Evolutionary conservation across 1,140 invertebrate genomes (phyloP), one percentile per base, ranked within the genome.

Genomic region (Drosophila eugracilis): DNA sequence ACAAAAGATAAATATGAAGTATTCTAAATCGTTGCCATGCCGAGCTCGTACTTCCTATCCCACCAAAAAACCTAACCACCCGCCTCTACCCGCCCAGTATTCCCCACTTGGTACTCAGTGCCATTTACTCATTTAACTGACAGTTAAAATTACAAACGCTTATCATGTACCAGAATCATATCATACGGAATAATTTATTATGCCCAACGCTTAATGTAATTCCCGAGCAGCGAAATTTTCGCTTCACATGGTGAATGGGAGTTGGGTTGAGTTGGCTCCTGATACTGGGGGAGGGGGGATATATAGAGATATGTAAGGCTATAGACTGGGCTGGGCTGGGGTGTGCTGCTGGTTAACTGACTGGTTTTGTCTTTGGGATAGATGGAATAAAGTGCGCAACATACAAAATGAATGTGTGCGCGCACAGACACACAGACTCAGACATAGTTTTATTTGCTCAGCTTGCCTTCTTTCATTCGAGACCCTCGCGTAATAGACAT

Each of bases 141-240:
- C 83, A 88, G 83, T 89, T 88, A 89, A 88, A 88, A 88, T 88
- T 88, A 88, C 83, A 88, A 88, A 88, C 83, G 83, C 83, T 89
- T 88, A 88, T 88, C 83, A 89, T 88, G 83, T 88, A 88, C 78
- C 78, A 88, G 83, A 88, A 88, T 88, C 83, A 88, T 88, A 88
- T 88, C 83, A 88, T 89, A 88, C 84, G 83, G 83, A 88, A 88
- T 89, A 88, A 88, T 88, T 88, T 88, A 88, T 88, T 88, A 89
- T 88, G 78, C 81, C 62, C 84, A 70, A 76, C 84, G 84, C 83
- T 88, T 88, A 88, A 88, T 88, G 78, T 89, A 83, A 88, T 88
- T 89, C 83, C 78, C 83, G 78, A 77, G 78, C 69, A 85, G 72
- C 58, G 54, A 76, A 71, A 83, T 78, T 65, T 78, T 60, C 55